Evolutionary conservation across 2,888 invertebrate species (phyloP).

Genomic region (Drosophila yooni): DNA sequence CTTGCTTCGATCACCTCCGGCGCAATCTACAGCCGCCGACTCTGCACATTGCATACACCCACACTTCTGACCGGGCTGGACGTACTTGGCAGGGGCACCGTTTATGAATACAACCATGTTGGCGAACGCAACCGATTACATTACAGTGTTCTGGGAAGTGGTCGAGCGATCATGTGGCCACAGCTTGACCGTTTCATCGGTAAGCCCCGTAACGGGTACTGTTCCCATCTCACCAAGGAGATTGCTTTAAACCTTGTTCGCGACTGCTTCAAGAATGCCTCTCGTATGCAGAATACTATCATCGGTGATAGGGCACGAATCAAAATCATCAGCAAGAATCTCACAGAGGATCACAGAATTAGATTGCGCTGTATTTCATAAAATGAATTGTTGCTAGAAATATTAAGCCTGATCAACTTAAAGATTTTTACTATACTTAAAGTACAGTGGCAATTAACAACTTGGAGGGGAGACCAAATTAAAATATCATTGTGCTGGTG

Average conservation of each 20-base stretch:
- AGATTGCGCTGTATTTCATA: background rate
- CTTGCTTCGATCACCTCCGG: background rate
- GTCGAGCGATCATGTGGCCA: background rate
- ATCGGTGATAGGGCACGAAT: background rate
- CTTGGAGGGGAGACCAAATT: background rate
- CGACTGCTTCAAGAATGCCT: background rate
- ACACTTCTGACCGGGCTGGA: constrained; percentile 1
- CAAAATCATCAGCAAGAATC: background rate
- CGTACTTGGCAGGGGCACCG: background rate
- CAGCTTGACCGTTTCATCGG: background rate
- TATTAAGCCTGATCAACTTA: too few species aligned
- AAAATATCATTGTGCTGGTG: background rate
- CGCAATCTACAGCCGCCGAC: background rate
- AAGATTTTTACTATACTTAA: background rate
- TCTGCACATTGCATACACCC: too few species aligned
- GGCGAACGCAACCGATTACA: background rate
- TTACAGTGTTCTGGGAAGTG: background rate
- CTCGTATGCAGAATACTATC: background rate
- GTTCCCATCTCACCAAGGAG: background rate
- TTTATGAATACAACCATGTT: background rate
- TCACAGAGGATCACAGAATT: background rate
- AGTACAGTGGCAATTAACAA: background rate
- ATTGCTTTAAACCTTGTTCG: background rate
- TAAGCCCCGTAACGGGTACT: background rate
- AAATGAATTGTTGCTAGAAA: too few species aligned